phyloP scores from a whole-genome alignment of 2,113 vertebrate genomes.

The Forbesichthys papilliferus region DNA sequence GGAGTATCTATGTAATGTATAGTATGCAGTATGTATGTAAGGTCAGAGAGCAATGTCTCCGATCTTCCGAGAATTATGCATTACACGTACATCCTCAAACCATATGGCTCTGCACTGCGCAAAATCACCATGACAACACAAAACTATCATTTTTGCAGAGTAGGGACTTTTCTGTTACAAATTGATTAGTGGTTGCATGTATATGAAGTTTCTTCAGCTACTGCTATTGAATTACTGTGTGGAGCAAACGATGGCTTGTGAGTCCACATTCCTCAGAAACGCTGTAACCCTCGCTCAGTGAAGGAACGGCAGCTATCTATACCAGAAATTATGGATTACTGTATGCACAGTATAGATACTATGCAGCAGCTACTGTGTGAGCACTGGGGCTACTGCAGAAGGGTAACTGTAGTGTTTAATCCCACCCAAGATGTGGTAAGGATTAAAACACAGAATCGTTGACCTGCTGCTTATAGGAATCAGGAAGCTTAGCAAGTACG shows the following conservation, averaged over 20 bases:
- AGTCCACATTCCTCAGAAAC: conserved; percentile 32
- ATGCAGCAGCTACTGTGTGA: background rate
- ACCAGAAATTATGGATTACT: conserved; percentile 1
- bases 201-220: conserved; percentile 41
- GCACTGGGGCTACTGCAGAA: conserved; percentile 26
- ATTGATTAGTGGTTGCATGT: conserved; percentile 48
- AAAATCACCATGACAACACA: conserved; percentile 16
- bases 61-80: conserved; percentile 14
- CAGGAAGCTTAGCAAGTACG: conserved; percentile 67
- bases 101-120: conserved; percentile 34
- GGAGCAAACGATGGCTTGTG: conserved; percentile 18
- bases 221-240: conserved; percentile 32
- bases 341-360: no score
- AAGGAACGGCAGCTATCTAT: conserved; percentile 22
- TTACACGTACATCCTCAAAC: conserved; percentile 14
- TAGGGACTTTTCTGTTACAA: conserved; percentile 36
- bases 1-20: no score
- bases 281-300: conserved; percentile 3
- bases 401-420: conserved; percentile 52
- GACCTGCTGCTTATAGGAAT: conserved; percentile 83
- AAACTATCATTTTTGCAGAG: conserved; percentile 22
- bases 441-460: conserved; percentile 65
- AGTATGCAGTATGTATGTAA: no score
- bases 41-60: conserved; percentile 1
- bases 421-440: conserved; percentile 56